Percentiles rank a stretch among this genome's conserved stretches.
These are phyloP conservation scores for Dromococcyx pavoninus DNA, from an alignment of 2,797 vertebrate genomes.

Conservation along the genomic window DNA sequence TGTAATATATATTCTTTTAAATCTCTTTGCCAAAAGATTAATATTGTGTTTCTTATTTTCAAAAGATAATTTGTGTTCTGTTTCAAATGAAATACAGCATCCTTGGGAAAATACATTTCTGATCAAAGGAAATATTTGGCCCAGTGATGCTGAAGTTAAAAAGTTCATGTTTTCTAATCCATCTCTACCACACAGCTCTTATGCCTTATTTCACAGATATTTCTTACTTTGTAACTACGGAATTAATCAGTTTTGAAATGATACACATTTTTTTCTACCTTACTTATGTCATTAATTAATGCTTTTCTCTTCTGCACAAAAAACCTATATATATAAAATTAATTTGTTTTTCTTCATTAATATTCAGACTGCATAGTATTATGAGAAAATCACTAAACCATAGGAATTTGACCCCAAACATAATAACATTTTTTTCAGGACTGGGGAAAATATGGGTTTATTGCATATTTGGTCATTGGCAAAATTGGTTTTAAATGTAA, in stretches of 20 bases:
- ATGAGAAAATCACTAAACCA: background rate
- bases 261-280: background rate
- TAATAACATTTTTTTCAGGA: background rate
- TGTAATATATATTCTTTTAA: constrained; percentile 22
- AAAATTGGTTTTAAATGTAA: background rate
- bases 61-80: constrained; percentile 3
- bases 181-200: background rate
- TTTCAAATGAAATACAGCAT: constrained; percentile 46
- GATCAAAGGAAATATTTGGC: constrained; percentile 30
- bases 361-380: background rate
- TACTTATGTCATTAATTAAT: background rate
- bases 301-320: background rate
- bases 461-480: background rate
- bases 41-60: background rate
- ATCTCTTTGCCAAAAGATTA: constrained; percentile 21
- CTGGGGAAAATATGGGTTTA: background rate
- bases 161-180: background rate
- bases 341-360: background rate
- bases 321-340: background rate
- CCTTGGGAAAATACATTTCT: constrained; percentile 41
- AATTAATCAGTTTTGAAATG: background rate
- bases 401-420: background rate
- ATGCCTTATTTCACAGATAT: background rate
- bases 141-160: background rate
- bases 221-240: background rate